Evolutionary conservation across 2,888 invertebrate genomes (phyloP).

Genomic region (Synergus laeviventris): DNA sequence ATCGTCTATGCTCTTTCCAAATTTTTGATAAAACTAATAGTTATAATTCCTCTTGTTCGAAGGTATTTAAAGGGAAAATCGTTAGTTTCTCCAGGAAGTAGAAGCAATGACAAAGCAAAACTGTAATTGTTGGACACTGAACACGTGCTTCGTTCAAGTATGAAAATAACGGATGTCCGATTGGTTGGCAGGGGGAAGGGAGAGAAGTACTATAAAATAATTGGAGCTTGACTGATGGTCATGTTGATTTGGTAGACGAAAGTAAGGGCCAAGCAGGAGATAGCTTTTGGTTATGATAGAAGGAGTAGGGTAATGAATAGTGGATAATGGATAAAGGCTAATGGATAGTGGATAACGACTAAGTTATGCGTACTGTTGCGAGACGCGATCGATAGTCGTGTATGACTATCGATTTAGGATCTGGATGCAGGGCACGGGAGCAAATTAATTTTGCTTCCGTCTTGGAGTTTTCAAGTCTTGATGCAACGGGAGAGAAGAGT

Average conservation of each 20-base stretch:
- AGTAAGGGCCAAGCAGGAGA: conserved; percentile 17
- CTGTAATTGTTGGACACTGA: neutral
- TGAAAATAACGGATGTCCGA: conserved; percentile 44
- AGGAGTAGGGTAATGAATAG: neutral
- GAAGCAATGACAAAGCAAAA: conserved; percentile 3
- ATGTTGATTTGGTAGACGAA: conserved; percentile 22
- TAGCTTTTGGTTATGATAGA: neutral
- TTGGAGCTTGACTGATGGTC: conserved; percentile 63
- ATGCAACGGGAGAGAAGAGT: conserved; percentile 53
- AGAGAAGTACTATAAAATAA: conserved; percentile 53
- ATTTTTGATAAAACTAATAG: neutral
- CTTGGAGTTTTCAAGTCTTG: conserved; percentile 44
- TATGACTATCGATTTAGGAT: conserved; percentile 53
- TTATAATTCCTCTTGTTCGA: neutral
- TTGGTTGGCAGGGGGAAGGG: conserved; percentile 15
- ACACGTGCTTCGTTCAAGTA: conserved; percentile 19
- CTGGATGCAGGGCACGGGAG: conserved; percentile 67
- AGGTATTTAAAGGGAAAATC: neutral
- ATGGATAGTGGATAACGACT: neutral
- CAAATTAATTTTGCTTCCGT: conserved; percentile 57
- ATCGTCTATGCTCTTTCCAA: conserved; percentile 3
- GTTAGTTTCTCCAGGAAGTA: conserved; percentile 30
- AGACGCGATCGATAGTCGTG: conserved; percentile 46
- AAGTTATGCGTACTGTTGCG: conserved; percentile 24
- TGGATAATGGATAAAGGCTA: neutral